Percentiles rank a stretch among this genome's conserved stretches.
phyloP scores from a whole-genome alignment of 2,797 vertebrate genomes.

The Sphenodon punctatus region DNA sequence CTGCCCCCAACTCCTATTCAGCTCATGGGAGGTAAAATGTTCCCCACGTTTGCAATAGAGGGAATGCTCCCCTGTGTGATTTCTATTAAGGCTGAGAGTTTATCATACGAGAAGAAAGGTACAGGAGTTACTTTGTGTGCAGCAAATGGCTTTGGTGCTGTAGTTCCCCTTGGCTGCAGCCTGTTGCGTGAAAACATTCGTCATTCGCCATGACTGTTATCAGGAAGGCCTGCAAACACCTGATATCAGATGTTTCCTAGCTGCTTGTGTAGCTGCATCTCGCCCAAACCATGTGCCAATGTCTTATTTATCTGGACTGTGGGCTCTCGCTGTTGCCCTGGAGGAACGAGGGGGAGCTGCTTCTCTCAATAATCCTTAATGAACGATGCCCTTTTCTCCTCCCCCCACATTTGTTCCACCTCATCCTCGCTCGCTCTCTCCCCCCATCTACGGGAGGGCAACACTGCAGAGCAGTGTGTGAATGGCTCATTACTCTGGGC shows the following conservation, averaged over 20 bases:
- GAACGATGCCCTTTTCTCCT: not conserved
- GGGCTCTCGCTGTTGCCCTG: not conserved
- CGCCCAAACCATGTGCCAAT: not conserved
- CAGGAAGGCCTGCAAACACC: not conserved
- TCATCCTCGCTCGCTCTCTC: not conserved
- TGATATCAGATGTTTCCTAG: not conserved
- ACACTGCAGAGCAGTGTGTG: slow-evolving; percentile 22
- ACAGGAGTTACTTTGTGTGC: not conserved
- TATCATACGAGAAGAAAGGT: not conserved
- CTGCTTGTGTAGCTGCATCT: not conserved
- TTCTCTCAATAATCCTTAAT: not conserved
- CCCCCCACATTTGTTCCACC: not conserved
- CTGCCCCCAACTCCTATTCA: too few species aligned
- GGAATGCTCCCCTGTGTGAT: not conserved
- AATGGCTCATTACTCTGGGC: slow-evolving; percentile 64
- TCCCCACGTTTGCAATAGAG: not conserved
- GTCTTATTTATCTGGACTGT: not conserved
- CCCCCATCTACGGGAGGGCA: not conserved
- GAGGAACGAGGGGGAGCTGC: not conserved
- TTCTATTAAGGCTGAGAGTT: not conserved
- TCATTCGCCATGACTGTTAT: rapidly evolving
- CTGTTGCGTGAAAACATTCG: not conserved
- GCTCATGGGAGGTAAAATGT: too few species aligned
- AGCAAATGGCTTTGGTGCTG: not conserved
- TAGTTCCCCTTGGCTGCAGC: not conserved